Percentiles rank a stretch among this genome's conserved stretches.
Evolutionary conservation across 2,113 vertebrate species (phyloP).

Genomic region (Vombatus ursinus): DNA sequence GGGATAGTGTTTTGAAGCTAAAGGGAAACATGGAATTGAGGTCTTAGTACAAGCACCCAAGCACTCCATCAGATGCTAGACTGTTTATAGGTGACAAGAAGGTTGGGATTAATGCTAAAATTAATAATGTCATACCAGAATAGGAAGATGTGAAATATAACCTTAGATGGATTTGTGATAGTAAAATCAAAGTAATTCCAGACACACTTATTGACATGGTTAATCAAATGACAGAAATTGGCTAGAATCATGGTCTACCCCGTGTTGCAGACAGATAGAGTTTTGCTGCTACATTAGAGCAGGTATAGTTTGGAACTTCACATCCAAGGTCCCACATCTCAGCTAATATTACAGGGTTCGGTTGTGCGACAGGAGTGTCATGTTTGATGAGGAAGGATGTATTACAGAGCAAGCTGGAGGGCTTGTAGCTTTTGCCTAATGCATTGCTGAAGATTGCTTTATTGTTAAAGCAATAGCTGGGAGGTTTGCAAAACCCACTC

Average conservation of each 20-base stretch:
- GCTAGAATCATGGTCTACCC: slow-evolving; percentile 95
- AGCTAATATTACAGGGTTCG: slow-evolving; percentile 86
- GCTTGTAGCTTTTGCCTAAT: slow-evolving; percentile 94
- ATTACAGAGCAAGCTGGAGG: slow-evolving; percentile 96
- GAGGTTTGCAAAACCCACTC: slow-evolving; percentile 98
- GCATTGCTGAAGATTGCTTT: slow-evolving; percentile 99
- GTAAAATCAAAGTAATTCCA: slow-evolving; percentile 94
- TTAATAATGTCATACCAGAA: slow-evolving; percentile 98
- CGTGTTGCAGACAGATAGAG: slow-evolving; percentile 93
- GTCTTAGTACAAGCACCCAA: no score
- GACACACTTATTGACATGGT: slow-evolving; percentile 93
- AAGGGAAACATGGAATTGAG: no score
- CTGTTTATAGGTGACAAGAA: slow-evolving; percentile 98
- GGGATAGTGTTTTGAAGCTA: no score
- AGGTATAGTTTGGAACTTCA: slow-evolving; percentile 99
- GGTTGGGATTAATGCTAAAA: slow-evolving; percentile 99
- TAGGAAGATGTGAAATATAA: slow-evolving; percentile 96
- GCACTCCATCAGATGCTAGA: slow-evolving; percentile 79
- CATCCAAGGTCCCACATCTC: slow-evolving; percentile 98
- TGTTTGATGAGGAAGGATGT: slow-evolving; percentile 89
- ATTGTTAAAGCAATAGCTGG: slow-evolving; percentile 99
- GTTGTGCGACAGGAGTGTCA: slow-evolving; percentile 63
- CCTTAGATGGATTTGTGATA: slow-evolving; percentile 98
- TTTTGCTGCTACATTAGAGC: slow-evolving; percentile 96
- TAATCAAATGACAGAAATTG: slow-evolving; percentile 98